Evolutionary conservation across 2,113 vertebrate genomes (phyloP).

Genomic region (Scortum barcoo): DNA sequence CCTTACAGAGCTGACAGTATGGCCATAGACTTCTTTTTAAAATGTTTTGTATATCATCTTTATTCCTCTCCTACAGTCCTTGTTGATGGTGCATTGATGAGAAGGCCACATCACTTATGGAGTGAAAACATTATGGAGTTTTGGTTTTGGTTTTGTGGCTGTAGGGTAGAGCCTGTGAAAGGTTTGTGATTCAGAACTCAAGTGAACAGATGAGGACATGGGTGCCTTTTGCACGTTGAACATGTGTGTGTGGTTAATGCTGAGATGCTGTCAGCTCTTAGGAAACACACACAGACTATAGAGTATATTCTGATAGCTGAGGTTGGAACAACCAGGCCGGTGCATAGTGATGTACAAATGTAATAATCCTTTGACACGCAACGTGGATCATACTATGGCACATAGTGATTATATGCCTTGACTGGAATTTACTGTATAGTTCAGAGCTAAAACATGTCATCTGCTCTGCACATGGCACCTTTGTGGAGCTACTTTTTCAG

Average conservation of each 20-base stretch:
- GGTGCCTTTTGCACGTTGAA: conserved; percentile 56
- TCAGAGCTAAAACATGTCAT: conserved; percentile 64
- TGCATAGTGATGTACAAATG: conserved; percentile 69
- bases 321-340: conserved; percentile 57
- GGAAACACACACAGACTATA: conserved; percentile 40
- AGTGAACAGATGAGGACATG: conserved; percentile 54
- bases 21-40: neutral
- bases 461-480: conserved; percentile 74
- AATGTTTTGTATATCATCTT: neutral
- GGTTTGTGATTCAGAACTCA: conserved; percentile 44
- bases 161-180: conserved; percentile 38
- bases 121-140: conserved; percentile 47
- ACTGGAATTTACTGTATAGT: conserved; percentile 66
- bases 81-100: conserved; percentile 46
- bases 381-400: conserved; percentile 58
- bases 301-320: conserved; percentile 63
- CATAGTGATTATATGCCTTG: conserved; percentile 60
- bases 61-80: conserved; percentile 7
- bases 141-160: conserved; percentile 46
- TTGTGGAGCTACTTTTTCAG: conserved; percentile 26
- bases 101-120: conserved; percentile 47
- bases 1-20: too few species aligned
- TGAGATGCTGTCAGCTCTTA: conserved; percentile 61
- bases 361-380: conserved; percentile 75
- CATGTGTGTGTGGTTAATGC: conserved; percentile 70